Conservation (phyloP, 2,113 vertebrate genomes). For the Salvelinus alpinus region DNA sequence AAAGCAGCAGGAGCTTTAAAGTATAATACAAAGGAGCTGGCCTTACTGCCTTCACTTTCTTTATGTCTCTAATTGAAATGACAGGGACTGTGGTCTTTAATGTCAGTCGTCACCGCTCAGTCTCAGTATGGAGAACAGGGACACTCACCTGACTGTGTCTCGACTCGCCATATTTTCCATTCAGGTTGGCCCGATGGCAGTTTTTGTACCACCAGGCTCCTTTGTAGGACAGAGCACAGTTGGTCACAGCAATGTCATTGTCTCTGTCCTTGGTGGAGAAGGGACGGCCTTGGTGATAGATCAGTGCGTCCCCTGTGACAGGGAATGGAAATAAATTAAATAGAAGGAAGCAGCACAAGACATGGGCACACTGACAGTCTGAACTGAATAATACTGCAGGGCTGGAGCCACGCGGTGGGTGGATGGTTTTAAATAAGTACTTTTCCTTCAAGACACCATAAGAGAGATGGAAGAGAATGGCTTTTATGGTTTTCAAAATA, state of each 20-base stretch:
- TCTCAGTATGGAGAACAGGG: not conserved
- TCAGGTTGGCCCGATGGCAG: slow-evolving; percentile 97
- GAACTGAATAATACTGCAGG: not conserved
- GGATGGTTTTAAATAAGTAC: slow-evolving; percentile 7
- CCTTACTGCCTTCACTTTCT: not conserved
- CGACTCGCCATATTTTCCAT: slow-evolving; percentile 96
- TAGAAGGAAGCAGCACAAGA: not conserved
- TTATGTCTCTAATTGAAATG: not conserved
- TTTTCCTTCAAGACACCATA: not conserved
- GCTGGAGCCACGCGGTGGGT: not conserved
- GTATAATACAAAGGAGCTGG: too few relatives aligned
- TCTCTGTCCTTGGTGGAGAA: slow-evolving; percentile 98
- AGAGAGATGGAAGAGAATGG: not conserved
- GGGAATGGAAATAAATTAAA: not conserved
- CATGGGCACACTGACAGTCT: not conserved
- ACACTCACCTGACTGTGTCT: slow-evolving; percentile 92
- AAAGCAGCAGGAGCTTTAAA: too few relatives aligned
- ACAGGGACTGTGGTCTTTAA: not conserved
- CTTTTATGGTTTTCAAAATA: too few relatives aligned
- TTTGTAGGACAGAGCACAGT: slow-evolving; percentile 97
- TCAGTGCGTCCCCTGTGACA: slow-evolving; percentile 89
- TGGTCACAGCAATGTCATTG: slow-evolving; percentile 96
- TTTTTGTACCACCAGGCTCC: slow-evolving; percentile 99
- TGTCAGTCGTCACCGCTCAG: not conserved
- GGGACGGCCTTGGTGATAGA: slow-evolving; percentile 94